phyloP scores from a whole-genome alignment of 2,797 vertebrate species.

The Propithecus perrieri region DNA sequence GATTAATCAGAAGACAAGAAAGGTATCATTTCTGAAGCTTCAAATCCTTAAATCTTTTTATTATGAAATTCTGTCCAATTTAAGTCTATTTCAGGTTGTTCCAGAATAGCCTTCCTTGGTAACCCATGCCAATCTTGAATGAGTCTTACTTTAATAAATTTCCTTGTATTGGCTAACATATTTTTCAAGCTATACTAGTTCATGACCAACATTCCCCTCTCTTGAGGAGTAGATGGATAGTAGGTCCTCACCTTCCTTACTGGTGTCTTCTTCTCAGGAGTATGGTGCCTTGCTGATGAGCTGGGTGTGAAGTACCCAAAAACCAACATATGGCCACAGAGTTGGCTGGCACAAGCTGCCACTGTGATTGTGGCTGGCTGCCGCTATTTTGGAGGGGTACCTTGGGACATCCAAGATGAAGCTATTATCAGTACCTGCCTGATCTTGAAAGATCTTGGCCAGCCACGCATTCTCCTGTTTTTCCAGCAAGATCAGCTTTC shows the following conservation, averaged over 20 bases:
- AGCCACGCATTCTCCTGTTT: background rate
- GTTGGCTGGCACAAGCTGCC: background rate
- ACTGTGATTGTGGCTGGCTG: background rate
- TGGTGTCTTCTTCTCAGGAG: background rate
- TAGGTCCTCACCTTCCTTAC: background rate
- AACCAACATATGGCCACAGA: background rate
- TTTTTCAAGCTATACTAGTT: background rate
- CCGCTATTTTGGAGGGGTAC: background rate
- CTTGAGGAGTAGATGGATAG: background rate
- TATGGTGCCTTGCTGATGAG: background rate
- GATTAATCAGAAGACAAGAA: background rate
- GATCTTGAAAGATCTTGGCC: conserved; percentile 60
- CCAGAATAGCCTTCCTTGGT: background rate
- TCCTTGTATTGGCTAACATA: background rate
- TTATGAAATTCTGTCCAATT: conserved; percentile 13
- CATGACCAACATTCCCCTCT: background rate
- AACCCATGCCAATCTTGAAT: background rate
- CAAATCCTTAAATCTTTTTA: background rate
- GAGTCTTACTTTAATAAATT: background rate
- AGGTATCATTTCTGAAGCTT: background rate
- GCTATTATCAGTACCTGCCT: conserved; percentile 39
- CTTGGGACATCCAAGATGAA: background rate
- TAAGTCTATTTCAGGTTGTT: conserved; percentile 9
- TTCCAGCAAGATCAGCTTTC: conserved; percentile 57
- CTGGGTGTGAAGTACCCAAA: background rate